These are phyloP conservation scores for Hybos culiciformis DNA, from an alignment of 2,888 invertebrate genomes.

Conservation along the genomic window DNA sequence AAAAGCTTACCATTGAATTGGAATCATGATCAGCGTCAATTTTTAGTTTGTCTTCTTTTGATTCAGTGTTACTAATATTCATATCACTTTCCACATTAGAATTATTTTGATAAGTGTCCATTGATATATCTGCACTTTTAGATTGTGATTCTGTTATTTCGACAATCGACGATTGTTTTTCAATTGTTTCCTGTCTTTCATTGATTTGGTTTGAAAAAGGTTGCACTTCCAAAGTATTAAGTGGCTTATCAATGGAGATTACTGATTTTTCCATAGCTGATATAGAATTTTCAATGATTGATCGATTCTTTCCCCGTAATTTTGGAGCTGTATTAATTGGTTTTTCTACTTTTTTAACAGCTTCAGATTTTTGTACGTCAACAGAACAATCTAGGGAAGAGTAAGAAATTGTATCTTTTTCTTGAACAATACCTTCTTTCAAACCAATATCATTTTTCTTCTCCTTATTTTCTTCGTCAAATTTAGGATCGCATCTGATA, in stretches of 20 bases:
- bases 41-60: too few species aligned
- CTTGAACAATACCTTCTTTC: neutral
- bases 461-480: neutral
- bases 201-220: neutral
- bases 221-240: too few species aligned
- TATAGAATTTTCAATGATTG: constrained; percentile 17
- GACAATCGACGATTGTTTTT: neutral
- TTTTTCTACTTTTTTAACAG: constrained; percentile 17
- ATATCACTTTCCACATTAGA: neutral
- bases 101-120: neutral
- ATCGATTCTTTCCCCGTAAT: constrained; percentile 24
- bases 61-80: too few species aligned
- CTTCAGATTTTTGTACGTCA: neutral
- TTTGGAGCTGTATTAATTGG: constrained; percentile 31
- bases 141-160: too few species aligned
- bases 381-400: neutral
- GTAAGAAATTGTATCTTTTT: neutral
- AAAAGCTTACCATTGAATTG: too few species aligned
- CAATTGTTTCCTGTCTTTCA: neutral
- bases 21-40: too few species aligned
- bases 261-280: constrained; percentile 1
- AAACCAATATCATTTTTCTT: neutral
- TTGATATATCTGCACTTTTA: neutral
- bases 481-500: too few species aligned
- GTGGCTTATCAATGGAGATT: too few species aligned